These are phyloP conservation scores for Champsocephalus esox DNA, from an alignment of 2,797 vertebrate genomes.

Conservation along the genomic window DNA sequence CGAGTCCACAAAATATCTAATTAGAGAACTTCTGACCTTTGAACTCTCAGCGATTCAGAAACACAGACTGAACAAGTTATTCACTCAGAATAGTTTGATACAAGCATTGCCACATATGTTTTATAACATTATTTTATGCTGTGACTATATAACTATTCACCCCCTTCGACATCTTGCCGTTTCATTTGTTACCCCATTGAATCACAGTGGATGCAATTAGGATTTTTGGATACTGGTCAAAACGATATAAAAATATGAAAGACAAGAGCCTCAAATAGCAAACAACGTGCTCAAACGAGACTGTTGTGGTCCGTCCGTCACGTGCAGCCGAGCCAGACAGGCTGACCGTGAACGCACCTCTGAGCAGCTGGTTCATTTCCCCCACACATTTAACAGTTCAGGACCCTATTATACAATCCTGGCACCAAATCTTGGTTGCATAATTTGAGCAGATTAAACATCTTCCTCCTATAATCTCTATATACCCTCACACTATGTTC, in stretches of 20 bases:
- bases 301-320: constrained; percentile 33
- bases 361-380: constrained; percentile 73
- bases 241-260: not conserved
- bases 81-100: not conserved
- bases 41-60: not conserved
- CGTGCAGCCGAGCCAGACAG: constrained; percentile 39
- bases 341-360: constrained; percentile 59
- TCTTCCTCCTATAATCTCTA: constrained; percentile 53
- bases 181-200: not conserved
- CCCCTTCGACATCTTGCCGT: not conserved
- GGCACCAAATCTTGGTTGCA: constrained; percentile 68
- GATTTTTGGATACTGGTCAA: constrained; percentile 9
- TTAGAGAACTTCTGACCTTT: not conserved
- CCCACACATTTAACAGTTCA: constrained; percentile 51
- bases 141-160: not conserved
- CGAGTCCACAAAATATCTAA: not conserved
- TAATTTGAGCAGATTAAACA: constrained; percentile 77
- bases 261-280: not conserved
- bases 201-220: not conserved
- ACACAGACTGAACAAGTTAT: not conserved
- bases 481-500: constrained; percentile 50
- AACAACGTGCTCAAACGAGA: constrained; percentile 2
- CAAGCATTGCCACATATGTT: not conserved
- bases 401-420: constrained; percentile 70
- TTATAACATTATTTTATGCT: not conserved